A percentile compares a stretch with the other conserved stretches of the same genome.
Evolutionary conservation across 1,140 invertebrate genomes (phyloP).

Genomic region (Luehdorfia chinensis): DNA sequence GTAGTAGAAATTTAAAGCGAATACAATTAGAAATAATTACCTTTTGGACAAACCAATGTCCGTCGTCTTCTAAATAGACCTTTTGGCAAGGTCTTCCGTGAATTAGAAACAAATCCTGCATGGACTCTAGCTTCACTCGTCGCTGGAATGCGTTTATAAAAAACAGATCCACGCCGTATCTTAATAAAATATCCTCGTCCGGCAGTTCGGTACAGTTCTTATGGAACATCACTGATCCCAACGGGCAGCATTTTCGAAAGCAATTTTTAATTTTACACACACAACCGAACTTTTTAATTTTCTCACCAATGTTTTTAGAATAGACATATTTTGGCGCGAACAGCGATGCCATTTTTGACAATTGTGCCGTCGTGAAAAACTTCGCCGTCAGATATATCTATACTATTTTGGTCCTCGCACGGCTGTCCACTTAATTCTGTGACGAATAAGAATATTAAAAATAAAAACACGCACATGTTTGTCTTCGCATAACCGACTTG

Average conservation of each 20-base stretch:
- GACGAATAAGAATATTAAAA: conserved; percentile 27
- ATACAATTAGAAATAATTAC: too few relatives aligned
- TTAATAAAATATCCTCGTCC: conserved; percentile 27
- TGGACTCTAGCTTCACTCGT: conserved; percentile 23
- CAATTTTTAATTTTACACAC: conserved; percentile 45
- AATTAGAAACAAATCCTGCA: conserved; percentile 24
- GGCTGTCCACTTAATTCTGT: conserved; percentile 31
- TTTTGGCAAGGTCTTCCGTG: conserved; percentile 34
- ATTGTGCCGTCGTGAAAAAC: conserved; percentile 29
- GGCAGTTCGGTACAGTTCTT: conserved; percentile 26
- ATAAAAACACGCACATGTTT: conserved; percentile 36
- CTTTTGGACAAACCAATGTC: conserved; percentile 44
- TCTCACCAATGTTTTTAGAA: conserved; percentile 35
- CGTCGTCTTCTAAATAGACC: conserved; percentile 28
- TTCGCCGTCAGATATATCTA: conserved; percentile 37
- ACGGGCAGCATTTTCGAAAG: conserved; percentile 52
- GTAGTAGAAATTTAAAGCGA: too few relatives aligned
- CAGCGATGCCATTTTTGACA: conserved; percentile 29
- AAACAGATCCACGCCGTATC: conserved; percentile 32
- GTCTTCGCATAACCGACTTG: not conserved
- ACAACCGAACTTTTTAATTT: conserved; percentile 43
- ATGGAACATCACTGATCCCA: conserved; percentile 31
- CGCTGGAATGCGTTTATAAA: conserved; percentile 28
- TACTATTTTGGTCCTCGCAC: conserved; percentile 38
- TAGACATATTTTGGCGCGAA: conserved; percentile 44